Conservation (phyloP, 2,113 vertebrate species). For the Cyanoramphus novaezelandiae region DNA sequence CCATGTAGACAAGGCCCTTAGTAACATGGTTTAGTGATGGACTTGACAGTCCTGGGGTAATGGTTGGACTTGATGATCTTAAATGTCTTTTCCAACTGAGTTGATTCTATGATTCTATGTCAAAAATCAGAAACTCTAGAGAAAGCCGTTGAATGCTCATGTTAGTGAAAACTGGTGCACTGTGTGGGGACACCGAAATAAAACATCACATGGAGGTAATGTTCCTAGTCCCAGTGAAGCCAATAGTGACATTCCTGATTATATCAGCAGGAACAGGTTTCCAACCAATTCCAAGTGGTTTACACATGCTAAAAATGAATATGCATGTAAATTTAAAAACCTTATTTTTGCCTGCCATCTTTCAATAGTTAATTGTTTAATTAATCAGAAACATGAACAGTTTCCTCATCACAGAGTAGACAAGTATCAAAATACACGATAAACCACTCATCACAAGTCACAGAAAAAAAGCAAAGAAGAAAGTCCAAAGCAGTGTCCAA, state of each 20-base stretch:
- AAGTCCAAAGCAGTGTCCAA: not conserved
- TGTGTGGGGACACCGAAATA: not conserved
- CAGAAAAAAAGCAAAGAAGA: not conserved
- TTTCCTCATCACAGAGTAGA: not conserved
- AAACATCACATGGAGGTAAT: not conserved
- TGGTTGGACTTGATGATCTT: not conserved
- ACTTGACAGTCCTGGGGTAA: not conserved
- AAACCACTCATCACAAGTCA: not conserved
- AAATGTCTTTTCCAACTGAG: not conserved
- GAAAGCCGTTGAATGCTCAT: not conserved
- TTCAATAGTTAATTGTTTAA: conserved; percentile 7
- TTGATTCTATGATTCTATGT: not conserved
- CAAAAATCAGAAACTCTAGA: not conserved
- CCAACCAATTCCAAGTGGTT: not conserved
- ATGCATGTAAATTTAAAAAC: not conserved
- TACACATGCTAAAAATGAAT: not conserved
- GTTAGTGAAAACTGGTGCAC: not conserved
- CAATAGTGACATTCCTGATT: not conserved
- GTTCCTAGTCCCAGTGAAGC: not conserved
- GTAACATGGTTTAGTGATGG: not conserved
- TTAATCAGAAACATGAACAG: not conserved
- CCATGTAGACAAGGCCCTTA: not conserved
- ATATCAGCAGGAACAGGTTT: not conserved
- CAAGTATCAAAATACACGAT: not conserved
- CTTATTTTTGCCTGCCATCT: not conserved